Conservation (phyloP, 2,888 invertebrate genomes). For the Perithous albicinctus region DNA sequence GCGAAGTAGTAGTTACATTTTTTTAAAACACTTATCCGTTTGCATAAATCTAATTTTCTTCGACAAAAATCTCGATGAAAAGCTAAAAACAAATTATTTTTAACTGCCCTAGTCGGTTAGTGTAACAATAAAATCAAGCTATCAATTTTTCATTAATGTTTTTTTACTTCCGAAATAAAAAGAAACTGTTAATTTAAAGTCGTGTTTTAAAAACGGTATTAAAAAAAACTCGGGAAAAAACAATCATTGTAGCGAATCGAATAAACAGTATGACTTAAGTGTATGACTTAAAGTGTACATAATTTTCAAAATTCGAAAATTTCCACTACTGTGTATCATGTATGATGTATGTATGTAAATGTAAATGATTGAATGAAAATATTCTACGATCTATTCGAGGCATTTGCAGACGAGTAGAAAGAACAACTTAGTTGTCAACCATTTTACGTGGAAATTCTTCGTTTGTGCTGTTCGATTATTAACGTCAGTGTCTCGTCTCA, state of each 20-base stretch:
- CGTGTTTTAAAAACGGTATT: background rate
- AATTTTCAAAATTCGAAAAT: background rate
- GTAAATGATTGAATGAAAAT: conserved; percentile 3
- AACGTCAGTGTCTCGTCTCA: conserved; percentile 38
- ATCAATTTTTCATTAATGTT: too few relatives aligned
- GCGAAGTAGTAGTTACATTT: too few relatives aligned
- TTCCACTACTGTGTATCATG: background rate
- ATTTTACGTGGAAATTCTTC: background rate
- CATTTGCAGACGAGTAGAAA: conserved; percentile 48
- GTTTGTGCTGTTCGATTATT: background rate
- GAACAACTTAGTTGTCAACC: background rate
- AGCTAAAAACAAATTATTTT: too few relatives aligned
- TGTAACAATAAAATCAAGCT: too few relatives aligned
- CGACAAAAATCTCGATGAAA: too few relatives aligned
- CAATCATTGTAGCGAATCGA: background rate
- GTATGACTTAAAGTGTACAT: background rate
- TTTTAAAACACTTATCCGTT: too few relatives aligned
- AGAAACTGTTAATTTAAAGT: background rate
- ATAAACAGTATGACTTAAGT: background rate
- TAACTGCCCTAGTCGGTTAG: too few relatives aligned
- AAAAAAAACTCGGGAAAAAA: background rate
- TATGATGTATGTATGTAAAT: background rate
- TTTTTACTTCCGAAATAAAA: background rate
- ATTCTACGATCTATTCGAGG: conserved; percentile 57
- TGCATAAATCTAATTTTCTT: too few relatives aligned